A percentile compares a stretch with the other conserved stretches of the same genome.
Conservation (phyloP, 2,797 vertebrate species). For the Otus scops region DNA sequence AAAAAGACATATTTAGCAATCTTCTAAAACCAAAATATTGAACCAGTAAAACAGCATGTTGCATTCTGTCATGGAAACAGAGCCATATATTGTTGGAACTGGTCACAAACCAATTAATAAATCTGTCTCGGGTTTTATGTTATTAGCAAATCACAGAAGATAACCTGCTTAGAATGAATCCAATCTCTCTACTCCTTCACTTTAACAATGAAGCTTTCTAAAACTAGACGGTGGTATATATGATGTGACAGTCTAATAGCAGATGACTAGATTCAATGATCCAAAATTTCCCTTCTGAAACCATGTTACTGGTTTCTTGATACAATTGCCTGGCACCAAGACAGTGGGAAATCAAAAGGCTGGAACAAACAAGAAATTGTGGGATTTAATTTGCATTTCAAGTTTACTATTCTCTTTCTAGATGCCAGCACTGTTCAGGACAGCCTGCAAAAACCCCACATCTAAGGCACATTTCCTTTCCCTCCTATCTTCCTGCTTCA, state of each 20-base stretch:
- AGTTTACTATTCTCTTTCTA: not conserved
- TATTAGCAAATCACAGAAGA: not conserved
- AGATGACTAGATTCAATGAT: not conserved
- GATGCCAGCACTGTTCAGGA: not conserved
- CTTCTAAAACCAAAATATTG: not conserved
- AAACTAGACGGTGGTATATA: not conserved
- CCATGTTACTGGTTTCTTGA: not conserved
- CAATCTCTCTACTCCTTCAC: not conserved
- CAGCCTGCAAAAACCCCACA: not conserved
- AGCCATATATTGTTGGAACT: not conserved
- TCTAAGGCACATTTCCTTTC: not conserved
- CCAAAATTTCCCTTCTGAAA: not conserved
- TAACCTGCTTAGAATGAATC: not conserved
- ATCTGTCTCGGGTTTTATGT: not conserved
- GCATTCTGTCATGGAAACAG: not conserved
- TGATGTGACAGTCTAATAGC: not conserved
- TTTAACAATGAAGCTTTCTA: not conserved
- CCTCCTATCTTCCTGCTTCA: not conserved
- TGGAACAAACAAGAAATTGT: not conserved
- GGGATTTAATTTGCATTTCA: not conserved
- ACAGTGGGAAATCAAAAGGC: not conserved
- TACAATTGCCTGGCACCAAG: not conserved
- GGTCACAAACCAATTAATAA: not conserved
- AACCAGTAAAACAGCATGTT: not conserved
- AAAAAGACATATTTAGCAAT: not conserved